Evolutionary conservation across 35 echinoderm and acorn worm genomes (phyloP).

Genomic region (Apostichopus japonicus): DNA sequence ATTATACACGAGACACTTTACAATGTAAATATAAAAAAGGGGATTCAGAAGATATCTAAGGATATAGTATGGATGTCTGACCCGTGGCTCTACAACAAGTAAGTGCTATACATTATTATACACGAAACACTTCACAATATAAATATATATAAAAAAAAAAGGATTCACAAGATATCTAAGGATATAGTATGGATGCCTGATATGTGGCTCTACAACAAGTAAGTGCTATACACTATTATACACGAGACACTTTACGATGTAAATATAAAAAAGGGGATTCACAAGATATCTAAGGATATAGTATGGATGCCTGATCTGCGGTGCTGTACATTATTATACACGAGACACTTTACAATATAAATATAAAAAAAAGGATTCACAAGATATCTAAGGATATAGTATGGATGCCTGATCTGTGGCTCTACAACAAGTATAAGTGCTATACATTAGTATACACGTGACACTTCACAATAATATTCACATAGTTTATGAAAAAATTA

Average conservation of each 20-base stretch:
- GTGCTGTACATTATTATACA: not conserved
- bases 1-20: too few species aligned
- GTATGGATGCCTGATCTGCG: constrained; percentile 99
- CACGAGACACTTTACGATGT: too few species aligned
- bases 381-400: constrained; percentile 71
- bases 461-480: too few species aligned
- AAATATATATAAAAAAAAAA: too few species aligned
- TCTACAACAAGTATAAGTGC: constrained; percentile 98
- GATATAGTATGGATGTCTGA: constrained; percentile 96
- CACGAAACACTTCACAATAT: too few species aligned
- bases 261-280: too few species aligned
- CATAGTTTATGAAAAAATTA: too few species aligned
- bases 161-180: constrained; percentile 56
- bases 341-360: too few species aligned
- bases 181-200: constrained; percentile 96
- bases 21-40: too few species aligned
- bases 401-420: constrained; percentile 99
- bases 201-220: constrained; percentile 98
- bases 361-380: not conserved
- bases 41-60: constrained; percentile 56
- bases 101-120: not conserved
- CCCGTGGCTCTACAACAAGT: constrained; percentile 98
- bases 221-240: constrained; percentile 5
- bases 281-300: constrained; percentile 65
- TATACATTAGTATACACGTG: too few species aligned